Evolutionary conservation across 2,797 vertebrate species (phyloP).

Genomic region (Okamejei kenojei): DNA sequence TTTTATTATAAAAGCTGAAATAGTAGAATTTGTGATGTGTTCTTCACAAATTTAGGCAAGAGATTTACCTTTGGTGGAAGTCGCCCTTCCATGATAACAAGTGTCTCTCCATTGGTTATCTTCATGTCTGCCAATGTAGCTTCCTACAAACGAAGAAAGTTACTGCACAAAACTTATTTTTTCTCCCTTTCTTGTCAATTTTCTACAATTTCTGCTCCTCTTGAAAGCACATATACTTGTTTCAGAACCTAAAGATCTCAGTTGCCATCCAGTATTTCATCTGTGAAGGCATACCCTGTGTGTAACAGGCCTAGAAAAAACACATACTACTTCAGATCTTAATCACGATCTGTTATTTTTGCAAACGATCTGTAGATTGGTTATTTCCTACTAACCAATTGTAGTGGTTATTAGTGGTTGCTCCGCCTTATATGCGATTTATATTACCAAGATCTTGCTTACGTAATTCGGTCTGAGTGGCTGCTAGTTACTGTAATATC

Average conservation of each 20-base stretch:
- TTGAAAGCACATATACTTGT: background rate
- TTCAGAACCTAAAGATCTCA: background rate
- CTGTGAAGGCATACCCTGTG: no score
- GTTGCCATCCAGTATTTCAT: background rate
- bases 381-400: no score
- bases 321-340: background rate
- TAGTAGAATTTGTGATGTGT: background rate
- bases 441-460: no score
- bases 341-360: background rate
- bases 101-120: conserved; percentile 73
- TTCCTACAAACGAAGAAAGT: conserved; percentile 54
- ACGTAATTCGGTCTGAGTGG: no score
- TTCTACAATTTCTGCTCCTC: background rate
- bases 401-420: no score
- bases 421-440: no score
- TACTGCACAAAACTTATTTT: background rate
- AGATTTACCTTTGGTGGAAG: conserved; percentile 73
- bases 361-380: no score
- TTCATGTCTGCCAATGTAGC: conserved; percentile 70
- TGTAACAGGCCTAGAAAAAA: background rate
- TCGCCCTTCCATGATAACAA: conserved; percentile 76
- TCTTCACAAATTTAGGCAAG: conserved; percentile 14
- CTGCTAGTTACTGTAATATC: no score
- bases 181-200: background rate
- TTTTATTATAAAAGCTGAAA: background rate